A percentile compares a stretch with the other conserved stretches of the same genome.
Evolutionary conservation across 37 sponge, comb jelly and placozoan genomes (phyloP).

Genomic region (Agelas oroides): DNA sequence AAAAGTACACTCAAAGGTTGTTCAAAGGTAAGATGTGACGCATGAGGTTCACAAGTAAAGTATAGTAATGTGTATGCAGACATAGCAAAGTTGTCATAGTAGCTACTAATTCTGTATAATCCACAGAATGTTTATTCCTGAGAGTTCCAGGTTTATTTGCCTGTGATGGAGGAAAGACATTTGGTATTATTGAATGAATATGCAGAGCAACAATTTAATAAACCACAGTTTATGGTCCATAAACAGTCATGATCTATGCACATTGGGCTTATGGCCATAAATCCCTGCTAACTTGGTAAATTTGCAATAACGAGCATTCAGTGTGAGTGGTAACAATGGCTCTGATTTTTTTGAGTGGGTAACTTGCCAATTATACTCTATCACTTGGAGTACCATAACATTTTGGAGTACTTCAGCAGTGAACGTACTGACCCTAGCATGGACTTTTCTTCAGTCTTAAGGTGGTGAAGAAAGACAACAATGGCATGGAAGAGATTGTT

Average conservation of each 20-base stretch:
- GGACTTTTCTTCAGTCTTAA: conserved; percentile 77
- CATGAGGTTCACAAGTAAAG: no score
- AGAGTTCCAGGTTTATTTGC: conserved; percentile 73
- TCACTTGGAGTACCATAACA: no score
- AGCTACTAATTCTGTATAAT: conserved; percentile 31
- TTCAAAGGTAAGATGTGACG: no score
- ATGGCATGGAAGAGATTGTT: conserved; percentile 91
- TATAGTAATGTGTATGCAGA: no score
- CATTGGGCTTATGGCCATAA: neutral
- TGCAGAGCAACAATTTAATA: no score
- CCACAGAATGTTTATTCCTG: conserved; percentile 83
- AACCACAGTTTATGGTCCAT: no score
- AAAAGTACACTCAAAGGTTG: no score
- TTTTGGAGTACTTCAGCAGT: no score
- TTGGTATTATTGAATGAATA: no score
- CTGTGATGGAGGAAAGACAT: conserved; percentile 28
- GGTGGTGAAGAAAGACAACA: conserved; percentile 74
- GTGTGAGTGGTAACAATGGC: neutral
- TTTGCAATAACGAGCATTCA: neutral
- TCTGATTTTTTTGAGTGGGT: no score
- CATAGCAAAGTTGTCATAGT: no score
- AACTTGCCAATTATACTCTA: no score
- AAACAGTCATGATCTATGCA: neutral
- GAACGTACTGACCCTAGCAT: conserved; percentile 77
- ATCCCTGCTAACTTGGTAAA: neutral